Evolutionary conservation across 2,888 invertebrate genomes (phyloP).

Genomic region (Falcaria lacertinaria): DNA sequence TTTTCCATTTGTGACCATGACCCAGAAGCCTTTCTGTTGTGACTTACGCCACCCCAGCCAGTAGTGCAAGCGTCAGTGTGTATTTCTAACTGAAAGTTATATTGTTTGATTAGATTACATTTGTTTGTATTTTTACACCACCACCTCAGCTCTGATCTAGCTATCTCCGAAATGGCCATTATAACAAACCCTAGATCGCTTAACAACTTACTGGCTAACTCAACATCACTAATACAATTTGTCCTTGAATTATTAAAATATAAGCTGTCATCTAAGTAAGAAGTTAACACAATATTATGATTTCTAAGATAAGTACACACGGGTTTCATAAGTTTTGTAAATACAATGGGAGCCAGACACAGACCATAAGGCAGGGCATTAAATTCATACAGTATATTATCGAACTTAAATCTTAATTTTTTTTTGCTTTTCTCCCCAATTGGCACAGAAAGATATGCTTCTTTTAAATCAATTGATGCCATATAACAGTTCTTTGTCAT

Average conservation of each 20-base stretch:
- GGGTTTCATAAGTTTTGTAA: conserved; percentile 7
- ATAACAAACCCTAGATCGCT: too few relatives aligned
- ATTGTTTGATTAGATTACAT: too few relatives aligned
- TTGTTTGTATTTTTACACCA: too few relatives aligned
- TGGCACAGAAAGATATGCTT: not conserved
- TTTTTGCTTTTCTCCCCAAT: conserved; percentile 3
- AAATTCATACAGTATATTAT: conserved; percentile 10
- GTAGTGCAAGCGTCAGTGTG: too few relatives aligned
- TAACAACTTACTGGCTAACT: too few relatives aligned
- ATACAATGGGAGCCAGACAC: conserved; percentile 12
- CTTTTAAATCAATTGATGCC: conserved; percentile 7
- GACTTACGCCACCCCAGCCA: not conserved
- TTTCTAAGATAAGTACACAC: not conserved
- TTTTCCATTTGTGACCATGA: not conserved
- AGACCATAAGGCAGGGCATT: conserved; percentile 16
- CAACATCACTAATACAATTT: too few relatives aligned
- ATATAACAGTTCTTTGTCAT: conserved; percentile 7
- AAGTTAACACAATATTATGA: not conserved
- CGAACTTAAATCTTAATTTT: conserved; percentile 9
- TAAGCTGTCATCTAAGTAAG: not conserved
- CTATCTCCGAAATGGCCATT: not conserved
- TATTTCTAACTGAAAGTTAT: too few relatives aligned
- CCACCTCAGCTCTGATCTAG: not conserved
- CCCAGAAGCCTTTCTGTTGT: not conserved
- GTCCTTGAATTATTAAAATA: too few relatives aligned